A percentile compares a stretch with the other conserved stretches of the same genome.
Conservation (phyloP, 2,113 vertebrate genomes). For the Noctilio leporinus region DNA sequence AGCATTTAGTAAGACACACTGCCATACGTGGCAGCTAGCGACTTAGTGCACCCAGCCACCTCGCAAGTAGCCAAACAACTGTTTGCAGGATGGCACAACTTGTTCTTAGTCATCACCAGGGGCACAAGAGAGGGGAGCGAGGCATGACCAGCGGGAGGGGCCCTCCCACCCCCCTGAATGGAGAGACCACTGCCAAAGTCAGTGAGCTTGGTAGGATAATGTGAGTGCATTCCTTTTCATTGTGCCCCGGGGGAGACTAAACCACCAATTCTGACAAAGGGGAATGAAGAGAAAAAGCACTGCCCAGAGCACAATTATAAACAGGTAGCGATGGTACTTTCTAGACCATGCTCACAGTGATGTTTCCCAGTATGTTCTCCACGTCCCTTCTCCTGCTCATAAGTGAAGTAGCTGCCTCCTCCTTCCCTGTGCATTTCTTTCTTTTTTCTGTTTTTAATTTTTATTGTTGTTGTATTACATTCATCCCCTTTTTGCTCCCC, state of each 20-base stretch:
- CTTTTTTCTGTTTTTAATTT: too few relatives aligned
- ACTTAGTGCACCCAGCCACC: not conserved
- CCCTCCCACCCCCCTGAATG: not conserved
- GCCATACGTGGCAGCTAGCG: not conserved
- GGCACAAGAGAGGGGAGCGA: not conserved
- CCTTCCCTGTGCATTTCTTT: not conserved
- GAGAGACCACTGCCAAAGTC: too few relatives aligned
- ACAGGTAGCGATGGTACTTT: too few relatives aligned
- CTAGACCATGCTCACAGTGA: not conserved
- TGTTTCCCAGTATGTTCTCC: too few relatives aligned
- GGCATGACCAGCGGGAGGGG: too few relatives aligned
- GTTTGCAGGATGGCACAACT: not conserved
- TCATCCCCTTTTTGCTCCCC: too few relatives aligned
- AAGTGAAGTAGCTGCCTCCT: not conserved
- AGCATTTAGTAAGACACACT: not conserved
- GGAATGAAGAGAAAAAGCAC: not conserved
- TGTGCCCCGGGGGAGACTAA: not conserved
- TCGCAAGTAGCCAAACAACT: not conserved
- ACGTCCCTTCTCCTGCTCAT: not conserved
- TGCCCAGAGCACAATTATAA: not conserved
- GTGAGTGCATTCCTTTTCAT: not conserved
- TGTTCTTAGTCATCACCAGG: too few relatives aligned
- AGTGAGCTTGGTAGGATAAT: not conserved
- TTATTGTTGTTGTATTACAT: too few relatives aligned
- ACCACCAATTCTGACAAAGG: not conserved